Base-by-base conservation (phyloP, 2,888 invertebrate species). In the Syritta pipiens region DNA sequence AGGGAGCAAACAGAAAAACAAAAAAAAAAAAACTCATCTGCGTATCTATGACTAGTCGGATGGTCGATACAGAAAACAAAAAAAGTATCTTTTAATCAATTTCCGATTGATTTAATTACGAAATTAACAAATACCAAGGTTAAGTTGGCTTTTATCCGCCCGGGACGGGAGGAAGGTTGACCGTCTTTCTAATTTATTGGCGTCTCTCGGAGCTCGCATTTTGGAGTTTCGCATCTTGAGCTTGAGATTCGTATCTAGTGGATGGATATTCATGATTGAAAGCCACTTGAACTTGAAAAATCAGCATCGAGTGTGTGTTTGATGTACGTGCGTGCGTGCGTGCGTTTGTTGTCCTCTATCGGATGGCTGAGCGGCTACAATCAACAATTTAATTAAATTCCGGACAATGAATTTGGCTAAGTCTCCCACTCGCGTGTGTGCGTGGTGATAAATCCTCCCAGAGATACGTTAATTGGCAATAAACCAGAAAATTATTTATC, bases 221-320 rank as follows among this genome's bases (percentile, higher is more conserved):
- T n/a, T n/a, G n/a, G n/a, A n/a, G n/a, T n/a, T n/a, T n/a, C n/a
- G n/a, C n/a, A n/a, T n/a, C n/a, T n/a, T n/a, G n/a, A n/a, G n/a
- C n/a, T n/a, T n/a, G n/a, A n/a, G n/a, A n/a, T n/a, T n/a, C n/a
- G n/a, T n/a, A n/a, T n/a, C n/a, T n/a, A 62, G 57, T 14, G 30
- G 22, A 17, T 32, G 44, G 5, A 14, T 14, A 5, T 30, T 30
- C 10, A 7, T 44, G 40, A 75, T 42, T 17, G 49, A 26, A 32
- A 49, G 59, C 9, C 40, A 22, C 26, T 77, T 77, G 71, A 77
- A 77, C 77, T 77, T 77, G 77, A 77, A 77, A 40, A 46, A 5
- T n/a, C 3, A 9, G n/a, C 35, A 17, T 51, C 26, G 32, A 19
- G 19, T n/a, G 7, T 28, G 22, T n/a, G n/a, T n/a, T n/a, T n/a